Evolutionary conservation across 2,888 invertebrate genomes (phyloP).

Genomic region (Orthosia incerta): DNA sequence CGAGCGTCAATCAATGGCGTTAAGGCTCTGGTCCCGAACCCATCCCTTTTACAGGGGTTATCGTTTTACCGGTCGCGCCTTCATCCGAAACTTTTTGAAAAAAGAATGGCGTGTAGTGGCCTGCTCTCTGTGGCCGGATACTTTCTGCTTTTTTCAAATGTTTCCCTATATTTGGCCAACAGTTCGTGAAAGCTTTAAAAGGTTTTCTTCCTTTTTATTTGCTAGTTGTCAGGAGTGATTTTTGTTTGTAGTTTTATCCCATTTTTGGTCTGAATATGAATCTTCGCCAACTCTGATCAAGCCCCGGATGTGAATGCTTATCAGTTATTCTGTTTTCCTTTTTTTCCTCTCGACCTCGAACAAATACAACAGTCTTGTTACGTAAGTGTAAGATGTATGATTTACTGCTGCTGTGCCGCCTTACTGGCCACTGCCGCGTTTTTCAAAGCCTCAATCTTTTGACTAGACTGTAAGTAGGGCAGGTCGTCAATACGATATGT

Average conservation of each 20-base stretch:
- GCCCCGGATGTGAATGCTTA: background rate
- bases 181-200: constrained; percentile 24
- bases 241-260: background rate
- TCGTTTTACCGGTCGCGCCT: constrained; percentile 21
- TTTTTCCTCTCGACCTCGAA: no score
- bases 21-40: constrained; percentile 7
- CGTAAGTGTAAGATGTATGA: background rate
- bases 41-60: constrained; percentile 40
- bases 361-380: background rate
- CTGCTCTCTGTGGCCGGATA: constrained; percentile 6
- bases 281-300: background rate
- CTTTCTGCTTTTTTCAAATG: constrained; percentile 26
- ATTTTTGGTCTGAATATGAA: constrained; percentile 4
- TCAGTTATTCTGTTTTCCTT: background rate
- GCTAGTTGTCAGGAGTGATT: constrained; percentile 2
- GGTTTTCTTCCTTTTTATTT: constrained; percentile 20
- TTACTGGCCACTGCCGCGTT: background rate
- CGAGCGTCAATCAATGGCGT: constrained; percentile 42
- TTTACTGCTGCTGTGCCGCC: no score
- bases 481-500: background rate
- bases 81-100: constrained; percentile 14
- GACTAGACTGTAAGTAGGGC: no score
- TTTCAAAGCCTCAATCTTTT: background rate
- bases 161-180: constrained; percentile 31
- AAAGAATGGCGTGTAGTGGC: constrained; percentile 5